Conservation (phyloP, 2,113 vertebrate species). For the Zapus hudsonius region DNA sequence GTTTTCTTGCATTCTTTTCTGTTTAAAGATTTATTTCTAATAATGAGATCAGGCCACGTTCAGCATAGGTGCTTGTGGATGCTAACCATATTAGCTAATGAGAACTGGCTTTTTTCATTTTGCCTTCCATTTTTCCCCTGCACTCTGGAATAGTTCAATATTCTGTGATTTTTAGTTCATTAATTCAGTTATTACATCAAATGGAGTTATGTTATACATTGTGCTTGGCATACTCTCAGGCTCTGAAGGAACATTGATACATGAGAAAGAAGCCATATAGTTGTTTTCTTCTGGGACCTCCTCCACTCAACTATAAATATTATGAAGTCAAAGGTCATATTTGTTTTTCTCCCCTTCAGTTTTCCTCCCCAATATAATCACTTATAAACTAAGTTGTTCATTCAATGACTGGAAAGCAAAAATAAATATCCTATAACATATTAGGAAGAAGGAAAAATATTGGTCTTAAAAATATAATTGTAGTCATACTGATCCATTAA, state of each 20-base stretch:
- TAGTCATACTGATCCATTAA: constrained; percentile 37
- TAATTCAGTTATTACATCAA: neutral
- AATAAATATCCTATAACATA: neutral
- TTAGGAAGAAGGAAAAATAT: neutral
- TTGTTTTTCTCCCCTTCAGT: neutral
- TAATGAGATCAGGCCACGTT: constrained; percentile 9
- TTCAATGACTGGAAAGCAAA: constrained; percentile 9
- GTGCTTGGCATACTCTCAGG: neutral
- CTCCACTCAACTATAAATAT: neutral
- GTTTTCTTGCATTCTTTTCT: constrained; percentile 20
- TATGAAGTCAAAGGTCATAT: neutral
- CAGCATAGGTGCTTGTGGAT: neutral
- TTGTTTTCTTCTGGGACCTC: neutral
- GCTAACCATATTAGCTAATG: neutral
- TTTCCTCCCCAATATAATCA: neutral
- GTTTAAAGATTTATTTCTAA: constrained; percentile 9
- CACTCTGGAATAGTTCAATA: neutral
- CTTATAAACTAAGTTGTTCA: constrained; percentile 37
- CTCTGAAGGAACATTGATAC: neutral
- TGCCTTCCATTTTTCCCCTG: neutral
- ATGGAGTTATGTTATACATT: neutral
- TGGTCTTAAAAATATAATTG: neutral
- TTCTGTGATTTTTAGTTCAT: neutral
- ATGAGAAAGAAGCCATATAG: neutral
- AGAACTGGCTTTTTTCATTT: constrained; percentile 18